Percentiles rank a stretch among this genome's conserved stretches.
phyloP scores from a whole-genome alignment of 2,797 vertebrate species.

The Saguinus oedipus region DNA sequence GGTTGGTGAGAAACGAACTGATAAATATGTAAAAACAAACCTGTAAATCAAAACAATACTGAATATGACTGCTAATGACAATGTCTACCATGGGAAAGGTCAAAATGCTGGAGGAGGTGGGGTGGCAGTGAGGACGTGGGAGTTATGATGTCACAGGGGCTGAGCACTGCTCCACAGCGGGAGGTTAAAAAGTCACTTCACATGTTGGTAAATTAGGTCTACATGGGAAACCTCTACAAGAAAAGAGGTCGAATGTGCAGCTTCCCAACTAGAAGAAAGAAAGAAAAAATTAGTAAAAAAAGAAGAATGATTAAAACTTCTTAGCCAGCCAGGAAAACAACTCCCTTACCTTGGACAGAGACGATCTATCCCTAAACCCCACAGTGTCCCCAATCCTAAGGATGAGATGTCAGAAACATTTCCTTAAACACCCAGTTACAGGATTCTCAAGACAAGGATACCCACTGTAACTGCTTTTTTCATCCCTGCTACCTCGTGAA shows the following conservation, averaged over 20 bases:
- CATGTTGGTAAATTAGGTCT: background rate
- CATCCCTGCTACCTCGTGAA: too few species aligned
- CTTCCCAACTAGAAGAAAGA: background rate
- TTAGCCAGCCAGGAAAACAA: background rate
- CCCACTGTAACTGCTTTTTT: accelerated
- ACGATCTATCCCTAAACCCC: background rate
- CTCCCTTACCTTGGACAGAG: background rate
- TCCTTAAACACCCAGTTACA: background rate
- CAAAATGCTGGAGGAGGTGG: background rate
- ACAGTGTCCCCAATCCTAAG: accelerated
- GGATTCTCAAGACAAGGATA: background rate
- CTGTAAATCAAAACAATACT: background rate
- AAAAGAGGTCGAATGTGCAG: background rate
- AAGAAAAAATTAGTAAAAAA: background rate
- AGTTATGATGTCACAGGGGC: accelerated
- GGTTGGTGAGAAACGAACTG: background rate
- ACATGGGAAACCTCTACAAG: accelerated
- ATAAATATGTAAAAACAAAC: accelerated
- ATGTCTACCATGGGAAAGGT: background rate
- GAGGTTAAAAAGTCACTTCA: background rate
- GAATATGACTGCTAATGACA: background rate
- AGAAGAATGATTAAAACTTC: background rate
- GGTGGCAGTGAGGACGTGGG: accelerated
- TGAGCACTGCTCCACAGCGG: accelerated
- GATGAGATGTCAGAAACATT: background rate